Base-by-base conservation (phyloP, 2,888 invertebrate species). In the Clostera curtula region DNA sequence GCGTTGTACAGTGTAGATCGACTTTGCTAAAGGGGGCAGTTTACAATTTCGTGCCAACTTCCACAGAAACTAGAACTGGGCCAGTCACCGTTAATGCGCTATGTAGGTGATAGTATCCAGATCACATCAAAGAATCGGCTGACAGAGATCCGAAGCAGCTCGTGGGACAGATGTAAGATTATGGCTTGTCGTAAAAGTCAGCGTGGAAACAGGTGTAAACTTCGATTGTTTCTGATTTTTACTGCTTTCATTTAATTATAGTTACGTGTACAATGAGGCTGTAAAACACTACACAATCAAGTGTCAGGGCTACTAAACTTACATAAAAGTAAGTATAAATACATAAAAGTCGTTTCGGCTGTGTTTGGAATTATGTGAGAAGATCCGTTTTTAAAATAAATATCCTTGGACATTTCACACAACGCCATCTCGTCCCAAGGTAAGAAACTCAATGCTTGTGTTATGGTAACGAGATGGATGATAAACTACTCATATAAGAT, bases 21-120 rank as follows among this genome's bases (percentile, higher is more conserved):
- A 51, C 57, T 62, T 64, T 69, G 62, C 70, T 71, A 83, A 82
- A 72, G 80, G 79, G 80, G 77, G 67, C 77, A 83, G 82, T 83
- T 82, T 83, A 83, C 76, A 76, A 67, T 76, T 70, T 61, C 73
- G 77, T 80, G 82, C 82, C 82, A 82, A 82, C 68, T 69, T 71
- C 64, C 62, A 64, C 62, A 49, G 60, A 65, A 76, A 71, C 67
- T 69, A 72, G 74, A 80, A 69, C 75, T 77, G 67, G 79, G 72
- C 51, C 79, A 73, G 76, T 74, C 75, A 68, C 66, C 70, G 68
- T 71, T 69, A 68, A 73, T 68, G 66, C 54, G 65, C 59, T 67
- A 66, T 70, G 64, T 65, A 63, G 64, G 64, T 72, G 79, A 82
- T 74, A 57, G 61, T 71, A 73, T 67, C 76, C 79, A 79, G 79